A percentile compares a stretch with the other conserved stretches of the same genome.
These are phyloP conservation scores for Elysia crispata DNA, from an alignment of 2,888 invertebrate species.

Conservation along the genomic window DNA sequence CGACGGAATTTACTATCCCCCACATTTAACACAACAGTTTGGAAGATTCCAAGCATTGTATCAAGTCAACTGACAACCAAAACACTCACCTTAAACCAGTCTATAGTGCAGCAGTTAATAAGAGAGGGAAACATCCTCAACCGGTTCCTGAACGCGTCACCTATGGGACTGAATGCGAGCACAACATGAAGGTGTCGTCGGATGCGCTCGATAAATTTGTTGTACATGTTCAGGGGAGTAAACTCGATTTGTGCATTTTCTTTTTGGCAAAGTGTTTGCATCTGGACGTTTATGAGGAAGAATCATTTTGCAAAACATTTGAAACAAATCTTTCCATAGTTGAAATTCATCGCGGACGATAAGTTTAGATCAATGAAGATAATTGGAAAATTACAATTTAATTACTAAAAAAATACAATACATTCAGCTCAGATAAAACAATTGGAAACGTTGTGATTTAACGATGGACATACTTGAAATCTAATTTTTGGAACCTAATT, in stretches of 20 bases:
- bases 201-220: conserved; percentile 76
- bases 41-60: no score
- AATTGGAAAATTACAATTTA: neutral
- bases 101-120: conserved; percentile 77
- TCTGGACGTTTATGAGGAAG: conserved; percentile 58
- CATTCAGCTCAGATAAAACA: no score
- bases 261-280: conserved; percentile 72
- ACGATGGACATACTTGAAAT: no score
- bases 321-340: no score
- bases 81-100: conserved; percentile 77
- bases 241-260: conserved; percentile 73
- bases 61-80: no score
- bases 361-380: neutral
- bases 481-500: no score
- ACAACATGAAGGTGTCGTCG: conserved; percentile 75
- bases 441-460: no score
- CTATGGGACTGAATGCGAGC: conserved; percentile 77
- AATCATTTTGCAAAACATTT: no score
- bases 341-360: no score
- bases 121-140: conserved; percentile 77
- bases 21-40: no score
- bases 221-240: conserved; percentile 76
- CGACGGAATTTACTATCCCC: no score
- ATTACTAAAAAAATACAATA: neutral
- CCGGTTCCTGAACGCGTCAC: conserved; percentile 75